Percentiles rank a stretch among this genome's conserved stretches.
These are phyloP conservation scores for Parnassius orleans DNA, from an alignment of 2,888 invertebrate species.

Conservation along the genomic window DNA sequence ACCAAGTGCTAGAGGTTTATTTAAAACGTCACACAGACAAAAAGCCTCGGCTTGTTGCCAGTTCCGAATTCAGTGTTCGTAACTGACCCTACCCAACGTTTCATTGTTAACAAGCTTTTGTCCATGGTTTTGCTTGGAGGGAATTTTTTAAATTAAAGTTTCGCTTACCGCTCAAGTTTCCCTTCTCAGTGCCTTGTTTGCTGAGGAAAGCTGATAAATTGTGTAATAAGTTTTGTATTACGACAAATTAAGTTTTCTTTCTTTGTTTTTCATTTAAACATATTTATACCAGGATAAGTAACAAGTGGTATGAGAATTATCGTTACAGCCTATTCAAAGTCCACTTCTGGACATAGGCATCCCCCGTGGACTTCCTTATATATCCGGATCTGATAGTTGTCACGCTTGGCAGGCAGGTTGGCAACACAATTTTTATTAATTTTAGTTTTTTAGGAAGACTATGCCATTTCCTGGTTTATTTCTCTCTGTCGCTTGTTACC, in stretches of 20 bases:
- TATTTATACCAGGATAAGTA: background rate
- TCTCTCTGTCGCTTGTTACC: no score
- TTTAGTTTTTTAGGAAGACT: no score
- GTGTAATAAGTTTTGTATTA: constrained; percentile 8
- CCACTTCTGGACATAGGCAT: no score
- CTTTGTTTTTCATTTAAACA: constrained; percentile 7
- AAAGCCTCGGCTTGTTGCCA: constrained; percentile 36
- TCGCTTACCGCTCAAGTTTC: constrained; percentile 13
- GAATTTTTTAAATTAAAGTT: constrained; percentile 24
- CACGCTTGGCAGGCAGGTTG: no score
- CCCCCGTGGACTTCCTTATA: no score
- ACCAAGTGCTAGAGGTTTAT: background rate
- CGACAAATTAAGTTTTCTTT: background rate
- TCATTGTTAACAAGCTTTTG: constrained; percentile 30
- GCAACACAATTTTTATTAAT: no score
- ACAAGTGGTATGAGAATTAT: no score
- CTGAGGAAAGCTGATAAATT: constrained; percentile 15
- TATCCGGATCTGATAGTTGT: no score
- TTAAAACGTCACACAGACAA: background rate
- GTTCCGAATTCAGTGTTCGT: constrained; percentile 30
- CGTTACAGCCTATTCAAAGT: no score
- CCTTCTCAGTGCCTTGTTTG: constrained; percentile 3
- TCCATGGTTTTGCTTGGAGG: constrained; percentile 25
- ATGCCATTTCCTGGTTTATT: no score
- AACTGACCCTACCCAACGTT: constrained; percentile 43